Conservation (phyloP, 2,797 vertebrate genomes). For the Acanthornis magna region DNA sequence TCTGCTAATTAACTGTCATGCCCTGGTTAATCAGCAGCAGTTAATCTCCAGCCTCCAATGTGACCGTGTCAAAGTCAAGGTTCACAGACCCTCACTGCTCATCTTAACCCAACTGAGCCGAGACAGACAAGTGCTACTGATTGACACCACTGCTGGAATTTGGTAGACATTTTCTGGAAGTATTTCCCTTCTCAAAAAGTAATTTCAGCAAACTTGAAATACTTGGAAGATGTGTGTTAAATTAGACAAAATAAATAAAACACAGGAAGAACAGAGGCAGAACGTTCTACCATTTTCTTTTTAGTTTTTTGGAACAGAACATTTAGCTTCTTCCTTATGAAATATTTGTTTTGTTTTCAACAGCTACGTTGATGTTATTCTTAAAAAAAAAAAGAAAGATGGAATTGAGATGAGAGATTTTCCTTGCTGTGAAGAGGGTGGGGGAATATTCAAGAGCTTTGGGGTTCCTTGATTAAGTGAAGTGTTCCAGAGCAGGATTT, state of each 20-base stretch:
- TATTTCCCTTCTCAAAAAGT: neutral
- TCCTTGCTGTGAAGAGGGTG: neutral
- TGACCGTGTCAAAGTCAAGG: neutral
- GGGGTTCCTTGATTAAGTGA: neutral
- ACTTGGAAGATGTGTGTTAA: neutral
- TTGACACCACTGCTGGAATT: neutral
- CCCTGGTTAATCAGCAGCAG: conserved; percentile 9
- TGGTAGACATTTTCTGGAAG: neutral
- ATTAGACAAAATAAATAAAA: neutral
- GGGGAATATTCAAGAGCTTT: neutral
- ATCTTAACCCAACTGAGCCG: neutral
- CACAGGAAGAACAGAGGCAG: neutral
- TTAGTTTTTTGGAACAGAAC: neutral
- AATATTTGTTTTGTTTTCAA: neutral
- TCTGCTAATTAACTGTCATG: neutral
- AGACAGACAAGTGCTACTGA: neutral
- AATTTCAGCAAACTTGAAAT: neutral
- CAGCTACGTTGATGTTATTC: neutral
- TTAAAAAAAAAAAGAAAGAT: neutral
- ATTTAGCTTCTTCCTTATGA: neutral
- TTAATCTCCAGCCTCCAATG: neutral
- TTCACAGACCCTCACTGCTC: neutral
- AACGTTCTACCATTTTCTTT: neutral
- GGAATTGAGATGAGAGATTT: neutral
- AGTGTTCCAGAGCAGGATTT: neutral